Percentiles rank a stretch among this genome's conserved stretches.
These are phyloP conservation scores for Himalopsyche japonica DNA, from an alignment of 2,888 invertebrate genomes.

Conservation along the genomic window DNA sequence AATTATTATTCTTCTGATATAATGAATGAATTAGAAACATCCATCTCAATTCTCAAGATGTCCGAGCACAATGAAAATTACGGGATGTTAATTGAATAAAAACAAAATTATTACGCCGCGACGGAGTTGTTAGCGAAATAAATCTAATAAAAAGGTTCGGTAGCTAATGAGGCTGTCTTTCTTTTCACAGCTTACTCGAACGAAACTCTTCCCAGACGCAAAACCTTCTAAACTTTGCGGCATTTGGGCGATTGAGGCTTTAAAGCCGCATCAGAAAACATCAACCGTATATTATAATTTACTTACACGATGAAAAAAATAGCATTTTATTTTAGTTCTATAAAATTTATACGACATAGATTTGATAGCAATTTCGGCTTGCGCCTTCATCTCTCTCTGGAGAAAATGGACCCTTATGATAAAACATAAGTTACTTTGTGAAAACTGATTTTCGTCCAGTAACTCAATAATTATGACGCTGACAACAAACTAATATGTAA, in stretches of 20 bases:
- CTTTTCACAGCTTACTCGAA: not conserved
- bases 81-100: not conserved
- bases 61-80: not conserved
- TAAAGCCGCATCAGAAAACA: not conserved
- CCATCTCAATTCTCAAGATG: not conserved
- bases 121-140: not conserved
- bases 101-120: not conserved
- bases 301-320: no score
- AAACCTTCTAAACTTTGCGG: not conserved
- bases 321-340: no score
- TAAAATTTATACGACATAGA: no score
- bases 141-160: not conserved
- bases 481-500: no score
- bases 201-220: not conserved
- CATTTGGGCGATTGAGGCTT: not conserved
- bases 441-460: no score
- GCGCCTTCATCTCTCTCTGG: no score
- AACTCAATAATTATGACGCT: no score
- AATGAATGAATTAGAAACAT: not conserved
- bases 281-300: not conserved
- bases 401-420: no score
- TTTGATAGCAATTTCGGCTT: no score
- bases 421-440: no score
- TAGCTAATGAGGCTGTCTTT: not conserved
- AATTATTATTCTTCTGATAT: no score